Evolutionary conservation across 2,113 vertebrate genomes (phyloP).

Genomic region (Ceratotherium simum): DNA sequence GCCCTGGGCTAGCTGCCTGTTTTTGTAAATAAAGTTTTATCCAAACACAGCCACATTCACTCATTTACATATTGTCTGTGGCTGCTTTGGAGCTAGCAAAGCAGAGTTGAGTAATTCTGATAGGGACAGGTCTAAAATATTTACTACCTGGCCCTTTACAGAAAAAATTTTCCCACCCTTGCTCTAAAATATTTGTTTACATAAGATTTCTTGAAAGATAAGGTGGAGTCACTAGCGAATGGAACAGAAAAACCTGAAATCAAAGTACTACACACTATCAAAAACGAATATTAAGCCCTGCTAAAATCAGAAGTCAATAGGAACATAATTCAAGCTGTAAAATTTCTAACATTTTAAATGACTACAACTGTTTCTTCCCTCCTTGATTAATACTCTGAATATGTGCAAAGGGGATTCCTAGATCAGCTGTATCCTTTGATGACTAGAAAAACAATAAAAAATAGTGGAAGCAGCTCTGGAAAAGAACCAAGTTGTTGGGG

Average conservation of each 20-base stretch:
- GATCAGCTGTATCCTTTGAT: not conserved
- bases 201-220: slow-evolving; percentile 58
- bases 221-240: not conserved
- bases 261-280: not conserved
- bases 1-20: not conserved
- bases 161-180: not conserved
- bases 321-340: slow-evolving; percentile 31
- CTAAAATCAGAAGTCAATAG: not conserved
- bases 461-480: not conserved
- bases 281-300: slow-evolving; percentile 4
- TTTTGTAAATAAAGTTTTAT: slow-evolving; percentile 55
- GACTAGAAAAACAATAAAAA: slow-evolving; percentile 38
- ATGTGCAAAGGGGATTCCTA: not conserved
- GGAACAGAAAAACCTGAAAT: slow-evolving; percentile 9
- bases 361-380: slow-evolving; percentile 33
- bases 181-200: slow-evolving; percentile 56
- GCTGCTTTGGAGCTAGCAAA: not conserved
- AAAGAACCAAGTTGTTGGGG: not conserved
- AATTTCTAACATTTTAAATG: slow-evolving; percentile 42
- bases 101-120: not conserved
- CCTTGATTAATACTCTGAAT: slow-evolving; percentile 15
- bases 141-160: not conserved
- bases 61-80: not conserved
- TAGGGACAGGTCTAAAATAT: slow-evolving; percentile 13
- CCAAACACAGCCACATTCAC: not conserved